A percentile compares a stretch with the other conserved stretches of the same genome.
Evolutionary conservation across 2,113 vertebrate genomes (phyloP).

Genomic region (Raja brachyura): DNA sequence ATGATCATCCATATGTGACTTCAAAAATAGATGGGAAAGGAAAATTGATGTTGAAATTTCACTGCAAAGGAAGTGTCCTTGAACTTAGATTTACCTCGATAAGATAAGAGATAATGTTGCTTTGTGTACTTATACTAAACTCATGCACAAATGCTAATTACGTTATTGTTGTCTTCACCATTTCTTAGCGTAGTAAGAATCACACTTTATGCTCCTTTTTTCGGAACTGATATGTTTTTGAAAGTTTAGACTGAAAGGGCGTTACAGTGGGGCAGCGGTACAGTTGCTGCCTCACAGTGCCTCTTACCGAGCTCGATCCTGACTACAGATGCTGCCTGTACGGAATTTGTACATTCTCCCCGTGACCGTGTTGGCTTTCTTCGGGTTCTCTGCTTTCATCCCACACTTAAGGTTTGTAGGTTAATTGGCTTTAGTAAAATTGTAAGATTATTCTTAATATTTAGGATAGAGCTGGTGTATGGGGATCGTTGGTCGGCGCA

Average conservation of each 20-base stretch:
- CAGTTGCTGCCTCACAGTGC: too few species aligned
- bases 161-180: neutral
- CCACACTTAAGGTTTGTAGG: too few species aligned
- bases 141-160: neutral
- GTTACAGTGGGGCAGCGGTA: too few species aligned
- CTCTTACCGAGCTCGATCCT: too few species aligned
- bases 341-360: too few species aligned
- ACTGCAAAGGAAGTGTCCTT: neutral
- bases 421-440: too few species aligned
- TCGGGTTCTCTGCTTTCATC: too few species aligned
- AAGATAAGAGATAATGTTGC: neutral
- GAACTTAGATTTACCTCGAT: neutral
- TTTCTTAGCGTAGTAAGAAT: neutral
- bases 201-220: neutral
- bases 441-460: too few species aligned
- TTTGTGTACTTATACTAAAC: neutral
- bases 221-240: neutral
- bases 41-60: neutral
- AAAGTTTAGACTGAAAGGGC: neutral
- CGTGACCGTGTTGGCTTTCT: too few species aligned
- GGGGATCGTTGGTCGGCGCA: too few species aligned
- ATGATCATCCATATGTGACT: neutral
- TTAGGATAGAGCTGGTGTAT: too few species aligned
- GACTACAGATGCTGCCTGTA: too few species aligned
- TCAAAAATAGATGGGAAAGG: constrained; percentile 1